Evolutionary conservation across 1,140 invertebrate genomes (phyloP), one percentile per base, ranked within the genome.

Genomic region (Holcopasites calliopsidis): DNA sequence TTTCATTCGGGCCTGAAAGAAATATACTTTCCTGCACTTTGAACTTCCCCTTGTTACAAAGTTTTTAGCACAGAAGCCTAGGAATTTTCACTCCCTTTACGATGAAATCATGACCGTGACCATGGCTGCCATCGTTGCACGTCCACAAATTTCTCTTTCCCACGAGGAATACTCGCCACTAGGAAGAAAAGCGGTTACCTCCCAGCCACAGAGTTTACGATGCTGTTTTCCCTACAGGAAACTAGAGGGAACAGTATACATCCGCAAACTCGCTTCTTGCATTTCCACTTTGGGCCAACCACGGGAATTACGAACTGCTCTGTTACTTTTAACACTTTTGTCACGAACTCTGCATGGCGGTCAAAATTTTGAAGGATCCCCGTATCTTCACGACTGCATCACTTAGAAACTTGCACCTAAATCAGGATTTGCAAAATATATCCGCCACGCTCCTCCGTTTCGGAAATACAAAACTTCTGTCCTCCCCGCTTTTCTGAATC

Each of bases 1-100:
- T 57, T 38, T 73, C 42, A 73, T 31, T 81, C 33, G 21, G 58
- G 47, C 64, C 4, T 44, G 40, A 40, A 47, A 21, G 16, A 60
- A 58, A 49, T 49, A 58, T 40, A 8, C 1, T 42, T 26, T 42
- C 23, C 23, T 33, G n/a, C n/a, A n/a, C 31, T 26, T 49, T 18
- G 31, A 26, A 6, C 18, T n/a, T n/a, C n/a, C n/a, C n/a, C n/a
- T n/a, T n/a, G n/a, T n/a, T n/a, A n/a, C n/a, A n/a, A n/a, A n/a
- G n/a, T n/a, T n/a, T n/a, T n/a, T 33, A 11, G 21, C 16, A 16
- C 6, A n/a, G 4, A 47, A 47, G 10, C n/a, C 21, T 8, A 23
- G 10, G 23, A 52, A 52, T 50, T 54, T 65, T 54, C 47, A 50
- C 26, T 73, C 18, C 5, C 7, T 2, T 16, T 33, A 13, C 8